phyloP scores from a whole-genome alignment of 1,140 invertebrate species.

The Ceratina calcarata region DNA sequence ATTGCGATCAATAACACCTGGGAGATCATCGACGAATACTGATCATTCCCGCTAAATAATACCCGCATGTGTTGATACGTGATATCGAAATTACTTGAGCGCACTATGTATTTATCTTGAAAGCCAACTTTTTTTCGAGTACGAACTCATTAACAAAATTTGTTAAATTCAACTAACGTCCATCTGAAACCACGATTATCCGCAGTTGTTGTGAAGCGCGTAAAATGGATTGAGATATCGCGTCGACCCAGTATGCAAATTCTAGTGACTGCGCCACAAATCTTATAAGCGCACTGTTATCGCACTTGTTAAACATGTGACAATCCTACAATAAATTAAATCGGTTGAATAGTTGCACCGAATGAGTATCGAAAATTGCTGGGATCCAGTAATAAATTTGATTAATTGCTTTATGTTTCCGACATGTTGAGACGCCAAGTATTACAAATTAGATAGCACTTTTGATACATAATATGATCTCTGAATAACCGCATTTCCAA shows the following conservation, averaged over 20 bases:
- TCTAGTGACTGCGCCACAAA: neutral
- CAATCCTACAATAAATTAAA: constrained; percentile 25
- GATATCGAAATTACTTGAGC: neutral
- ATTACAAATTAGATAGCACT: neutral
- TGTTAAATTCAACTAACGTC: neutral
- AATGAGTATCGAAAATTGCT: neutral
- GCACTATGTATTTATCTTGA: neutral
- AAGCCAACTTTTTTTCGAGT: neutral
- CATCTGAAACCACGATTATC: neutral
- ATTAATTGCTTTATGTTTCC: neutral
- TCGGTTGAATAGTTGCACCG: neutral
- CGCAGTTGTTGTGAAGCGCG: neutral
- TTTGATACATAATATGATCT: too few species aligned
- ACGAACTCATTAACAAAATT: neutral
- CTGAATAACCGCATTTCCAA: neutral
- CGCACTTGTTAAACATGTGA: constrained; percentile 18
- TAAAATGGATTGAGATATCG: constrained; percentile 25
- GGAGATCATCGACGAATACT: neutral
- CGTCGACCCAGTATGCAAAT: constrained; percentile 38
- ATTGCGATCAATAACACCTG: constrained; percentile 19
- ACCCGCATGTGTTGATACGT: constrained; percentile 4
- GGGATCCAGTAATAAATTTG: neutral
- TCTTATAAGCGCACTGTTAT: constrained; percentile 27
- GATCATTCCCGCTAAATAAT: neutral
- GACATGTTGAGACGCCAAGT: neutral